These are phyloP conservation scores for Phasia obesa DNA, from an alignment of 2,888 invertebrate species.

Conservation along the genomic window DNA sequence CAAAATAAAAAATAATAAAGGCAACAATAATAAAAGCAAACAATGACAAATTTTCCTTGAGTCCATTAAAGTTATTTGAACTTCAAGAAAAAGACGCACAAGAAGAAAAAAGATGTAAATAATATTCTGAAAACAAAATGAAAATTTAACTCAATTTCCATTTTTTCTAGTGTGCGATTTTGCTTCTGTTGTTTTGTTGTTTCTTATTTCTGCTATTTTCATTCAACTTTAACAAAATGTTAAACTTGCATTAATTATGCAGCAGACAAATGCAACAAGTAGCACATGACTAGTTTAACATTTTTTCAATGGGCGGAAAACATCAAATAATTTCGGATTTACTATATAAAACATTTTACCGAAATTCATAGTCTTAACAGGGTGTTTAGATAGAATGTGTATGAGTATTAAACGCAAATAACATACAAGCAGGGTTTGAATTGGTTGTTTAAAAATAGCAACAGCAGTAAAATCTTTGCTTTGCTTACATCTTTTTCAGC, in stretches of 20 bases:
- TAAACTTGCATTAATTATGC: slow-evolving; percentile 64
- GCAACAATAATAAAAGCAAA: slow-evolving; percentile 29
- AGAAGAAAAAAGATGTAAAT: slow-evolving; percentile 49
- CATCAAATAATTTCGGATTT: slow-evolving; percentile 56
- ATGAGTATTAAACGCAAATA: too few species aligned
- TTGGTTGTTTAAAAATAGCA: too few species aligned
- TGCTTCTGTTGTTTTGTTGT: slow-evolving; percentile 13
- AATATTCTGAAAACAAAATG: slow-evolving; percentile 68
- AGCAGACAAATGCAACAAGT: slow-evolving; percentile 45
- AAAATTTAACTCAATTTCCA: slow-evolving; percentile 70
- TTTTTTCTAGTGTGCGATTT: slow-evolving; percentile 43
- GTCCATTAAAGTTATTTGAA: slow-evolving; percentile 73
- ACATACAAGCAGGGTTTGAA: too few species aligned
- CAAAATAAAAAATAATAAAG: slow-evolving; percentile 18
- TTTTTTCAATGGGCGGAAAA: slow-evolving; percentile 45
- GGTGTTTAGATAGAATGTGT: too few species aligned
- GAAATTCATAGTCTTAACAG: slow-evolving; percentile 6
- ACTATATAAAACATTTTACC: slow-evolving; percentile 23
- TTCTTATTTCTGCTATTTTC: slow-evolving; percentile 17
- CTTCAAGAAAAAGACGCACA: slow-evolving; percentile 49
- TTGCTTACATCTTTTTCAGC: too few species aligned
- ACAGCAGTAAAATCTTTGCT: too few species aligned
- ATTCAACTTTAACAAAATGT: slow-evolving; percentile 56
- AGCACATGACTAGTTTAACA: slow-evolving; percentile 35
- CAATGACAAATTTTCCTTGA: slow-evolving; percentile 71